Evolutionary conservation across 1,140 invertebrate genomes (phyloP).

Genomic region (Drosophila mayri): DNA sequence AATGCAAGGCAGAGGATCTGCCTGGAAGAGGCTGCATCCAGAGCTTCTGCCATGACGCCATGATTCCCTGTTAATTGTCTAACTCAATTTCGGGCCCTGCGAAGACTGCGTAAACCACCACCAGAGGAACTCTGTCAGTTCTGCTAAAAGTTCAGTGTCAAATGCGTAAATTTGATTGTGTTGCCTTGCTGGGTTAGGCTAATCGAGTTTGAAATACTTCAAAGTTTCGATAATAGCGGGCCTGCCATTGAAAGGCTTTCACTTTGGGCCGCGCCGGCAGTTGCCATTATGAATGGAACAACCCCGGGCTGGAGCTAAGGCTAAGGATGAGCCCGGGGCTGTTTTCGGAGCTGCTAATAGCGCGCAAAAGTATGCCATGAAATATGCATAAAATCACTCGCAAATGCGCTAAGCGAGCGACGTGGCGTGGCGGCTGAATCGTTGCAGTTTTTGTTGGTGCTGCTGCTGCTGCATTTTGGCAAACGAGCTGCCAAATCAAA

Average conservation of each 20-base stretch:
- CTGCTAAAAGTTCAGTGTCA: conserved; percentile 73
- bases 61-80: conserved; percentile 70
- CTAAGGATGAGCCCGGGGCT: conserved; percentile 1
- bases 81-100: conserved; percentile 66
- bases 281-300: conserved; percentile 40
- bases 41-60: conserved; percentile 21
- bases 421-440: conserved; percentile 39
- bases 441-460: conserved; percentile 22
- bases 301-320: not conserved
- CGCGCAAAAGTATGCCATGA: conserved; percentile 56
- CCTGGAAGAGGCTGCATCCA: not conserved
- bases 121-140: not conserved
- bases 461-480: conserved; percentile 46
- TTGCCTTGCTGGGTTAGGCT: conserved; percentile 77
- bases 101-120: conserved; percentile 28
- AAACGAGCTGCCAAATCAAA: conserved; percentile 78
- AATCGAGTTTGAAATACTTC: conserved; percentile 81
- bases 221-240: conserved; percentile 62
- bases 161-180: conserved; percentile 78
- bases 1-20: conserved; percentile 23
- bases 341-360: conserved; percentile 37
- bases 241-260: conserved; percentile 47
- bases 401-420: conserved; percentile 48
- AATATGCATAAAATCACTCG: conserved; percentile 75
- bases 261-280: conserved; percentile 7